A percentile compares a stretch with the other conserved stretches of the same genome.
Conservation (phyloP, 1,140 invertebrate genomes). For the Cotesia chilonis region DNA sequence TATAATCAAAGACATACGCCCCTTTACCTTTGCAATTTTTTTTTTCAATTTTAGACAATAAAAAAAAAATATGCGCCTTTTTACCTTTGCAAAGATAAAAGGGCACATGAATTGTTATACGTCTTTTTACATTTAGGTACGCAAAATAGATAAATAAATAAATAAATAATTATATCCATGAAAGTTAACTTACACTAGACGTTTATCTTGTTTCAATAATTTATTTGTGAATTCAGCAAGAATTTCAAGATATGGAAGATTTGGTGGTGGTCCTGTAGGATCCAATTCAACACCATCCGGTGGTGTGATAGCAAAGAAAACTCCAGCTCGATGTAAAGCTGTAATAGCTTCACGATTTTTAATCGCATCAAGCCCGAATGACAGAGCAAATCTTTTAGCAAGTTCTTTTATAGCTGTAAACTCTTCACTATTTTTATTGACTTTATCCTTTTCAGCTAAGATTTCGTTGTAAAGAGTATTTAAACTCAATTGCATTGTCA, state of each 20-base stretch:
- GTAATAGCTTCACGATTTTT: conserved; percentile 98
- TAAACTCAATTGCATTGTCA: conserved; percentile 92
- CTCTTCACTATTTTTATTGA: conserved; percentile 78
- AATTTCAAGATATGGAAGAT: conserved; percentile 93
- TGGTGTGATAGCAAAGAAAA: conserved; percentile 85
- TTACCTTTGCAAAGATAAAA: no score
- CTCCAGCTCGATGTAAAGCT: conserved; percentile 92
- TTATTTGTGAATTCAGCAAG: conserved; percentile 96
- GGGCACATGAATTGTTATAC: no score
- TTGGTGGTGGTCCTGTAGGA: conserved; percentile 81
- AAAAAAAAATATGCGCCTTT: no score
- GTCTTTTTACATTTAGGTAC: no score
- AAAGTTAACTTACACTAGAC: conserved; percentile 76
- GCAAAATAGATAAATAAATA: conserved; percentile 10
- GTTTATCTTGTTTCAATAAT: conserved; percentile 94
- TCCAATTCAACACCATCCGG: conserved; percentile 72
- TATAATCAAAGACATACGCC: no score
- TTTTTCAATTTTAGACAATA: no score
- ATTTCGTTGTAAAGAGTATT: conserved; percentile 85
- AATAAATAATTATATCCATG: conserved; percentile 21
- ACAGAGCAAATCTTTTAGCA: conserved; percentile 94
- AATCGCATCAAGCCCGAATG: conserved; percentile 96
- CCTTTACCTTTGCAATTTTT: no score
- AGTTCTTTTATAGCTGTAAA: conserved; percentile 92
- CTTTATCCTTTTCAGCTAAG: conserved; percentile 69